Evolutionary conservation across 2,113 vertebrate genomes (phyloP), one percentile per base, ranked within the genome.

Genomic region (Rallus limicola): DNA sequence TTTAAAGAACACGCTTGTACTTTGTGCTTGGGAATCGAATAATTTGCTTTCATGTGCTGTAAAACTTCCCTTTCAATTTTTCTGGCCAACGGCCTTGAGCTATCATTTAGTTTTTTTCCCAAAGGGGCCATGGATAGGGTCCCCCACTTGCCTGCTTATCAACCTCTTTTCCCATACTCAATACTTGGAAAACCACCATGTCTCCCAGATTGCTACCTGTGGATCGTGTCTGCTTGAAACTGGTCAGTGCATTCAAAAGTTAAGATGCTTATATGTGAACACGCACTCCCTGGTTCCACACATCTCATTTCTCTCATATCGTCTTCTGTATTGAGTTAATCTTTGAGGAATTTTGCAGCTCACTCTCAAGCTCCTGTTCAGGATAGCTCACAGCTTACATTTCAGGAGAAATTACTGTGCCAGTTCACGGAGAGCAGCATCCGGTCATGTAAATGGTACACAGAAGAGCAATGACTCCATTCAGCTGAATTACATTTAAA

Each of bases 401-500:
- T 82, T 64, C 46, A 69, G 65, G 50, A 70, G 19, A 53, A 83
- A 59, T 60, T 90, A 36, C 40, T 1, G 9, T 92, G 77, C 83
- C 52, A 40, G 59, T 76, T 96, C 90, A 91, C 55, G 78, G 82
- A 92, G 42, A 90, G 55, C 79, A 58, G 63, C 92, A 46, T 67
- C 88, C 16, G 0, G 89, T 67, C 78, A 92, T 91, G 62, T 86
- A 95, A 97, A 64, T 86, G 56, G 68, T 86, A 85, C 92, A 67
- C 84, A 90, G 74, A 88, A 94, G 91, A 96, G 89, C 78, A 92
- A 50, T 89, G 86, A 64, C 63, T 96, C 84, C 90, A 79, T 82
- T 95, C 83, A 72, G 84, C 68, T 96, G 97, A 93, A 95, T 96
- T 97, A 96, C 90, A 92, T 86, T 97, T 97, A 88, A 95, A 92